A percentile compares a stretch with the other conserved stretches of the same genome.
Conservation (phyloP, 2,888 invertebrate genomes). For the Lasius platythorax region DNA sequence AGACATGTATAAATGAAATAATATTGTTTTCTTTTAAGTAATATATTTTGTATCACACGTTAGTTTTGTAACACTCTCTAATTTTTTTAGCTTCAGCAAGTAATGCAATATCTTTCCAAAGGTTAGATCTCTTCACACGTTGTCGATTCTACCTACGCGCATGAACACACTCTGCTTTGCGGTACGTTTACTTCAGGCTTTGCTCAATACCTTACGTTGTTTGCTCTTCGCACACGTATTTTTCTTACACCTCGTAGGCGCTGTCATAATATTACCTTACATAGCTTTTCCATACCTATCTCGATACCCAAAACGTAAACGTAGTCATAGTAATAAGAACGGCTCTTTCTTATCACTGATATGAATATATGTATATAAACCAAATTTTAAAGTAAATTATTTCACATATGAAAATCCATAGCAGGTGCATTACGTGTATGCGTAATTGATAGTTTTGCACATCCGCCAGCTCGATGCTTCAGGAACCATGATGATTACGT, state of each 20-base stretch:
- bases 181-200: slow-evolving; percentile 58
- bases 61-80: slow-evolving; percentile 21
- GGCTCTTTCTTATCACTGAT: background rate
- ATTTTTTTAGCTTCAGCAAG: slow-evolving; percentile 9
- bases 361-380: background rate
- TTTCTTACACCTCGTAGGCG: slow-evolving; percentile 65
- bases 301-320: slow-evolving; percentile 16
- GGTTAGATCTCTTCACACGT: slow-evolving; percentile 57
- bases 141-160: slow-evolving; percentile 65
- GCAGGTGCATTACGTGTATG: background rate
- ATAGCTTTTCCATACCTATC: slow-evolving; percentile 24
- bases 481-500: slow-evolving; percentile 63
- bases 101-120: slow-evolving; percentile 62
- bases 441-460: slow-evolving; percentile 6
- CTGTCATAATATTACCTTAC: slow-evolving; percentile 63
- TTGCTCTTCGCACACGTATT: slow-evolving; percentile 69
- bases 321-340: background rate
- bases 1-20: background rate
- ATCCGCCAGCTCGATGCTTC: background rate
- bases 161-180: slow-evolving; percentile 50
- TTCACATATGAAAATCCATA: background rate
- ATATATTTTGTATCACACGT: slow-evolving; percentile 21
- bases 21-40: slow-evolving; percentile 1
- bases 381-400: background rate
- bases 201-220: slow-evolving; percentile 72